A percentile compares a stretch with the other conserved stretches of the same genome.
Evolutionary conservation across 2,888 invertebrate species (phyloP).

Genomic region (Allygus modestus): DNA sequence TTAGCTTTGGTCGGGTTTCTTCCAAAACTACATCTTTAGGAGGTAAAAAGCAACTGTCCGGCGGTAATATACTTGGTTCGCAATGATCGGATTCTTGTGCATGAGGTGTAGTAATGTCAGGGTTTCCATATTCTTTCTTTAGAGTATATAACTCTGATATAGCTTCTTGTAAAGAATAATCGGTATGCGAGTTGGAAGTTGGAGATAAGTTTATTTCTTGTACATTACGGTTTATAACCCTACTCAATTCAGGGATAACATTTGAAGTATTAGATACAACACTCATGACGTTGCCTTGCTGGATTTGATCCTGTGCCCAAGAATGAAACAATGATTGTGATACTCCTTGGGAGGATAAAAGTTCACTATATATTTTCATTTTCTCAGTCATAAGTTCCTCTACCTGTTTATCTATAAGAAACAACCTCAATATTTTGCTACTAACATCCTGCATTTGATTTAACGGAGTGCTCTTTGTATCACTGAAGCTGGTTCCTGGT

Average conservation of each 20-base stretch:
- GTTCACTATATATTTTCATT: conserved; percentile 59
- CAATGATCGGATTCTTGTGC: background rate
- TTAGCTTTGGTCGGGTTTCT: conserved; percentile 10
- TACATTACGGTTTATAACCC: background rate
- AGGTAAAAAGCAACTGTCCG: background rate
- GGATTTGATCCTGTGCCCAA: conserved; percentile 55
- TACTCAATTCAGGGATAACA: conserved; percentile 22
- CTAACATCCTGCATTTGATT: conserved; percentile 40
- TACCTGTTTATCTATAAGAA: conserved; percentile 60
- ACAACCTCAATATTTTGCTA: conserved; percentile 50
- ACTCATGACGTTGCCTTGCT: conserved; percentile 24
- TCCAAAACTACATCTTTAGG: background rate
- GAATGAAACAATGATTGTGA: conserved; percentile 50
- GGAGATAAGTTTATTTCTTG: background rate
- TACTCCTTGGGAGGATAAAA: conserved; percentile 56
- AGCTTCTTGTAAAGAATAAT: background rate
- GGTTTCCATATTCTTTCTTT: background rate
- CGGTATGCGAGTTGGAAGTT: background rate
- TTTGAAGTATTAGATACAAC: conserved; percentile 19
- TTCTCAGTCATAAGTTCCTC: conserved; percentile 53
- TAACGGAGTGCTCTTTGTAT: background rate
- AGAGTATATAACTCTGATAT: background rate
- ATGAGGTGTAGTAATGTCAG: background rate
- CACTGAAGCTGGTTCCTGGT: background rate
- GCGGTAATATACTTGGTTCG: background rate